A percentile compares a stretch with the other conserved stretches of the same genome.
Conservation (phyloP, 2,113 vertebrate genomes). For the Edolisoma coerulescens region DNA sequence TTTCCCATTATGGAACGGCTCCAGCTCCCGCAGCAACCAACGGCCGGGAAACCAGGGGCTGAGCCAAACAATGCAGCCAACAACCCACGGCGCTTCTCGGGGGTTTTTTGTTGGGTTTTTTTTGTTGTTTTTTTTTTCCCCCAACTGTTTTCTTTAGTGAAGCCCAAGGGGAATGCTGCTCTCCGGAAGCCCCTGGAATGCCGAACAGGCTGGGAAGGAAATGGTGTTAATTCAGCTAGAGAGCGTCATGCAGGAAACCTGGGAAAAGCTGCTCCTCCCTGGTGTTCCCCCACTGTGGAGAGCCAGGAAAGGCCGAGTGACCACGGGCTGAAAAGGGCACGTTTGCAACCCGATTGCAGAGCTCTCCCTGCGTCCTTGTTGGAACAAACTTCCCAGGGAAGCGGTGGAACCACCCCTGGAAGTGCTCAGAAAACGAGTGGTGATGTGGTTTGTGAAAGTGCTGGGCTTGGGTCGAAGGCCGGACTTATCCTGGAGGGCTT, state of each 20-base stretch:
- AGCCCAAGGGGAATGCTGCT: not conserved
- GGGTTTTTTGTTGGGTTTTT: not conserved
- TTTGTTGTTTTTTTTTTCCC: not conserved
- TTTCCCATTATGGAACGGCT: not conserved
- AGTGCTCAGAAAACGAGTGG: fast-evolving
- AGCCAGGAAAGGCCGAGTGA: not conserved
- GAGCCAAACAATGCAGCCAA: not conserved
- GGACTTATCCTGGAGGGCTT: not conserved
- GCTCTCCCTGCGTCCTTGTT: not conserved
- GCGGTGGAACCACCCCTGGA: not conserved
- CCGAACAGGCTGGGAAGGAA: not conserved
- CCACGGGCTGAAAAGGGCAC: not conserved
- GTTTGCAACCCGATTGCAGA: not conserved
- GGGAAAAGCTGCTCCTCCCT: not conserved
- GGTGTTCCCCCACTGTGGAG: not conserved
- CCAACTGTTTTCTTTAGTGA: not conserved
- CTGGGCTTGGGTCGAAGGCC: not conserved
- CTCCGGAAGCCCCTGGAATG: not conserved
- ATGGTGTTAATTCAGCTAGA: not conserved
- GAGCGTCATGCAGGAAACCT: not conserved
- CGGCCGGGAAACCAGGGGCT: not conserved
- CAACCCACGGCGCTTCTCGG: not conserved
- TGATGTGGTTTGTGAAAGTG: fast-evolving
- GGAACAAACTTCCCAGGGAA: not conserved
- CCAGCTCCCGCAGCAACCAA: not conserved